phyloP scores from a whole-genome alignment of 2,888 invertebrate species.

The Charanyca ferruginea region DNA sequence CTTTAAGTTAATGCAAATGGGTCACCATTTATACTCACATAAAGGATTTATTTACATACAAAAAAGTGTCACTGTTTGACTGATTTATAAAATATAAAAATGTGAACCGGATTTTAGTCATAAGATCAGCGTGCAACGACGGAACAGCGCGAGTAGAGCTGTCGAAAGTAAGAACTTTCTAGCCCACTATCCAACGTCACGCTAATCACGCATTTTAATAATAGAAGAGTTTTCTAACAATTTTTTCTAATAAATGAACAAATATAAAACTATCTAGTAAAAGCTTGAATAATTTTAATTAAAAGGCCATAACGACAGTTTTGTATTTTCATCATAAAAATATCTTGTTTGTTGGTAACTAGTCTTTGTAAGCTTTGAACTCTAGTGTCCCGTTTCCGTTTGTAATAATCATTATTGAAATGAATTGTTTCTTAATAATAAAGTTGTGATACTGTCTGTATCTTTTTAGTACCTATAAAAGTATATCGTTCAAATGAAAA shows the following conservation, averaged over 20 bases:
- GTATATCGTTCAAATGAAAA: slow-evolving; percentile 26
- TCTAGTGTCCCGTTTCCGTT: slow-evolving; percentile 1
- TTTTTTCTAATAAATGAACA: slow-evolving; percentile 75
- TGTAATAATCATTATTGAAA: slow-evolving; percentile 8
- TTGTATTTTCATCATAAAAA: slow-evolving; percentile 8
- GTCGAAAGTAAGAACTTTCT: slow-evolving; percentile 89
- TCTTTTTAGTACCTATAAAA: too few relatives aligned
- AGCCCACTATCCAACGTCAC: slow-evolving; percentile 84
- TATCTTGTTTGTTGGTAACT: not conserved
- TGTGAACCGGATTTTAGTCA: slow-evolving; percentile 85
- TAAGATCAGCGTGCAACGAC: slow-evolving; percentile 70
- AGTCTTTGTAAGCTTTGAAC: not conserved
- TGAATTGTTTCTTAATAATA: slow-evolving; percentile 8
- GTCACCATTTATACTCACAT: not conserved
- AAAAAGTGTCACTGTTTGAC: slow-evolving; percentile 52
- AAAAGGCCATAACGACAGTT: not conserved
- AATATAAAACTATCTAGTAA: slow-evolving; percentile 49
- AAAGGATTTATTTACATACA: not conserved
- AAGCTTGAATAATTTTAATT: slow-evolving; percentile 51
- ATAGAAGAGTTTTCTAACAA: slow-evolving; percentile 80
- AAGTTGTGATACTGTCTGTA: not conserved
- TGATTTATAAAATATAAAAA: slow-evolving; percentile 73
- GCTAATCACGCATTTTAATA: slow-evolving; percentile 86
- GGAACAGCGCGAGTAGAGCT: slow-evolving; percentile 66
- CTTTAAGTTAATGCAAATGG: not conserved